Conservation (phyloP, 2,888 invertebrate species). For the Sclerodermus sp. region DNA sequence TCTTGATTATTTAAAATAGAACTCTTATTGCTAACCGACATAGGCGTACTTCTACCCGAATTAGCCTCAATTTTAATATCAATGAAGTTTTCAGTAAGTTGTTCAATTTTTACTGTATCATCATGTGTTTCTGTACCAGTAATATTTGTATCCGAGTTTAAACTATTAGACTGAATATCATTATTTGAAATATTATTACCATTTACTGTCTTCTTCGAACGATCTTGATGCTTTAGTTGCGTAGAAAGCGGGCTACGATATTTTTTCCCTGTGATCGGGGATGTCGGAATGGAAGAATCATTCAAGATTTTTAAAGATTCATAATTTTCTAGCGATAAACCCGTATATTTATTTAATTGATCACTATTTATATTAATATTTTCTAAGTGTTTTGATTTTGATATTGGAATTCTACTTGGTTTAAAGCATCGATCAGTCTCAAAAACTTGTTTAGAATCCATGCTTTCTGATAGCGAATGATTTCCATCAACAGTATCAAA, state of each 20-base stretch:
- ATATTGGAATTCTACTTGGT: conserved; percentile 48
- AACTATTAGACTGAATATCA: conserved; percentile 20
- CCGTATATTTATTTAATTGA: conserved; percentile 31
- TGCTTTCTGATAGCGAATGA: conserved; percentile 1
- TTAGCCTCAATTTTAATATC: conserved; percentile 29
- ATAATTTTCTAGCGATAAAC: conserved; percentile 31
- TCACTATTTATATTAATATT: conserved; percentile 33
- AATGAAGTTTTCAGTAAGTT: conserved; percentile 10
- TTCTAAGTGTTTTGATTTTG: conserved; percentile 41
- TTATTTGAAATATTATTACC: conserved; percentile 30
- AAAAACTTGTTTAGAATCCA: conserved; percentile 14
- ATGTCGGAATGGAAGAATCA: conserved; percentile 40
- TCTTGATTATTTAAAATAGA: conserved; percentile 17
- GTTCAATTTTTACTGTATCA: too few species aligned
- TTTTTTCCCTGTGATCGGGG: conserved; percentile 50
- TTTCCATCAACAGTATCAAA: conserved; percentile 5
- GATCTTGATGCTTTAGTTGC: conserved; percentile 35
- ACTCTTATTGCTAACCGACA: conserved; percentile 17
- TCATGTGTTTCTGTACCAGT: conserved; percentile 9
- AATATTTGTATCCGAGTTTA: background rate
- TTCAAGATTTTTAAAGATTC: conserved; percentile 25
- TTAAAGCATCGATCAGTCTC: conserved; percentile 37
- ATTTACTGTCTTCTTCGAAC: conserved; percentile 32
- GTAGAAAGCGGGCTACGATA: conserved; percentile 46
- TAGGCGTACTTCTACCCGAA: conserved; percentile 35